Base-by-base conservation (phyloP, 2,888 invertebrate genomes). In the Fissipunctia ypsillon region DNA sequence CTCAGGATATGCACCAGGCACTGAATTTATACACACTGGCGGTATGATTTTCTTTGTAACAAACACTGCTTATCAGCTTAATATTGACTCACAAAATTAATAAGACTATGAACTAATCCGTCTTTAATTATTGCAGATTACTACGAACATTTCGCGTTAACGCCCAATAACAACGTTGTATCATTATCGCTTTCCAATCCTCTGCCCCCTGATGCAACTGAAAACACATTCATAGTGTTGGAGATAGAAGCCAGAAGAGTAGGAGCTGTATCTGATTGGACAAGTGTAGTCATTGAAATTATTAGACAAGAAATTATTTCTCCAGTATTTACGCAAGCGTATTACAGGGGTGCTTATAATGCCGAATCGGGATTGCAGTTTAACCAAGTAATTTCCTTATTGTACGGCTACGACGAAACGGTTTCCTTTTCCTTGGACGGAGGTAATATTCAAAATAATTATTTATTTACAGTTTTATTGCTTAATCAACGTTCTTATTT, bases 231-330 rank as follows among this genome's bases (percentile, higher is more conserved):
- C 75, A 86, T 95, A 80, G 79, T 92, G n/a, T 81, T 95, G 41
- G 91, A 93, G 77, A 73, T 95, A 28, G 89, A 91, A 86, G 95
- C 94, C 52, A 84, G 81, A 28, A 89, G 92, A 80, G 86, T 88
- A 50, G 87, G 90, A 76, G 93, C 94, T 1, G 85, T 93, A n/a
- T 75, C 93, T 22, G 90, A 80, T 41, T 84, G 86, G 66, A 82
- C 93, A 3, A 90, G 87, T 52, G 70, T 94, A 38, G 76, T 94
- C 43, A 87, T 94, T 50, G 88, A 91, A 61, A 76, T 94, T 56
- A 73, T 91, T 45, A 84, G 76, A 70, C 85, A 87, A 70, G 85
- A 86, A 48, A 77, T 87, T 35, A 61, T 85, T 70, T 69, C 78
- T 61, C 92, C 91, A 7, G 84, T 89, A 43, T 94, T 94, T 69